Evolutionary conservation across 2,888 invertebrate species (phyloP), one percentile per base, ranked within the genome.

Genomic region (Sinotaia quadrata): DNA sequence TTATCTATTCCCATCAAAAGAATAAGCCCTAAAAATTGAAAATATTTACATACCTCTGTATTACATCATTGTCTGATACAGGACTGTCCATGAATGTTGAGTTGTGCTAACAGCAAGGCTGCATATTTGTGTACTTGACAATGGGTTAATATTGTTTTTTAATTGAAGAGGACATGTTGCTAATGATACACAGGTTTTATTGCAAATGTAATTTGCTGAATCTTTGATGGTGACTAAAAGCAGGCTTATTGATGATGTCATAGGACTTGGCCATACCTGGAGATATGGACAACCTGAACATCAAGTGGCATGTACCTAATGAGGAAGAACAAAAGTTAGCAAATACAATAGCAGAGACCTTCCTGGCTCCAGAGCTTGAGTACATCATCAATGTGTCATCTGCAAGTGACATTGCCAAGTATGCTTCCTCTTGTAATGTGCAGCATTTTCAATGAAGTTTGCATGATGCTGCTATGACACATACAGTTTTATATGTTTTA

Each of bases 181-280:
- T 37, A 44, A 3, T 37, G 44, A 34, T 24, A 15, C 18, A 10
- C 12, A 21, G 60, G 21, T 61, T 15, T 61, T 61, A 18, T 21
- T 18, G 4, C 21, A 18, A 15, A 34, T 15, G 18, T 47, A 8
- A 4, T 4, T 49, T 41, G 4, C 2, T 21, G 15, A 5, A 29
- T 56, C n/a, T 56, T 21, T 31, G 8, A 10, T 29, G 27, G 36
- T 52, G 12, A 61, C 2, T 24, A n/a, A n/a, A n/a, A n/a, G n/a
- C n/a, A n/a, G n/a, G n/a, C n/a, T n/a, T n/a, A n/a, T n/a, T n/a
- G n/a, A n/a, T n/a, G n/a, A n/a, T n/a, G n/a, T n/a, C 12, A 33
- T 60, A 90, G 90, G 93, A 95, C 77, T 97, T 97, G 97, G 96
- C 95, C 0, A 90, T 91, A 70, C 91, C 93, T 0, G 91, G 92